These are phyloP conservation scores for Drosophila ogumai DNA, from an alignment of 1,140 invertebrate genomes.

Conservation along the genomic window DNA sequence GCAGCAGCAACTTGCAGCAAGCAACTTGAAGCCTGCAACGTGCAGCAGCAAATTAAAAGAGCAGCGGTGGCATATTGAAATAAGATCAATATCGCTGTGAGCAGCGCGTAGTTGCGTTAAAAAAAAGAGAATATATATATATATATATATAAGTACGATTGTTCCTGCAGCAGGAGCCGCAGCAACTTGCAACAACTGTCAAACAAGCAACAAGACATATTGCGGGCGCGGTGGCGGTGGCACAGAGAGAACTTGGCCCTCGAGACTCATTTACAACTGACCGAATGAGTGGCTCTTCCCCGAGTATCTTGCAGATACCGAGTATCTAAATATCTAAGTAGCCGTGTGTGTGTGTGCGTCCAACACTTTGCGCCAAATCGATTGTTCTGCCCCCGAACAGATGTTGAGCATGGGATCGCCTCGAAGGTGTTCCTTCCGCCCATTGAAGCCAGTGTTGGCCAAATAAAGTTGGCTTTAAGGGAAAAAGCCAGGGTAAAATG, in stretches of 20 bases:
- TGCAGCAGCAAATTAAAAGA: constrained; percentile 74
- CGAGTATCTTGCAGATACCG: constrained; percentile 1
- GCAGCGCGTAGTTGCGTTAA: constrained; percentile 80
- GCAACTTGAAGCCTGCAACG: constrained; percentile 4
- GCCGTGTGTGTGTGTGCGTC: constrained; percentile 50
- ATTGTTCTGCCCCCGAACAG: constrained; percentile 75
- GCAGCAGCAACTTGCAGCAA: constrained; percentile 1
- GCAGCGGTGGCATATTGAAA: constrained; percentile 73
- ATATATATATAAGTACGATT: constrained; percentile 64
- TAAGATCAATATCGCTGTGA: constrained; percentile 80
- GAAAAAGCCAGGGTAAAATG: neutral
- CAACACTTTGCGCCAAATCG: constrained; percentile 77
- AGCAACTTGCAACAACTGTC: constrained; percentile 78
- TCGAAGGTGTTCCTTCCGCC: constrained; percentile 70
- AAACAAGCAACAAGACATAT: constrained; percentile 84
- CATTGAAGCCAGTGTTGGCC: constrained; percentile 28
- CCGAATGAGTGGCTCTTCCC: constrained; percentile 41
- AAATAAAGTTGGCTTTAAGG: constrained; percentile 3
- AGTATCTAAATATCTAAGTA: constrained; percentile 38
- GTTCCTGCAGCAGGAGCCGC: constrained; percentile 44
- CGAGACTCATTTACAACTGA: constrained; percentile 79
- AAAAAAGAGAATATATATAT: constrained; percentile 25
- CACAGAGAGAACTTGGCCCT: constrained; percentile 48
- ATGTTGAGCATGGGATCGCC: constrained; percentile 73
- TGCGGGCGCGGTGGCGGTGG: constrained; percentile 67